Conservation (phyloP, 1,140 invertebrate genomes). For the Polypedilum vanderplanki region DNA sequence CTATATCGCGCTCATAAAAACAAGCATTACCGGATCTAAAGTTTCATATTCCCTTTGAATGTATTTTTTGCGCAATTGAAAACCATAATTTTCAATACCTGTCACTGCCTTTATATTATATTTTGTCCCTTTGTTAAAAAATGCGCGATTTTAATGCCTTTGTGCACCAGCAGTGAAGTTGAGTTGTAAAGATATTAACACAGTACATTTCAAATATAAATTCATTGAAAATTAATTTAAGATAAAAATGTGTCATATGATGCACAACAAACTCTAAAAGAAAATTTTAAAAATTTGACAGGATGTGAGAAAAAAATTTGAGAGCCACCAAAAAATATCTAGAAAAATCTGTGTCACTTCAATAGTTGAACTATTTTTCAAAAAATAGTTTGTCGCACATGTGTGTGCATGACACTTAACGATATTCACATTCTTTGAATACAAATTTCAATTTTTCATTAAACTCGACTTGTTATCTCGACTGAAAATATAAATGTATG, state of each 20-base stretch:
- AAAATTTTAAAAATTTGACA: neutral
- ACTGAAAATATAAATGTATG: neutral
- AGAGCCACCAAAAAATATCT: no score
- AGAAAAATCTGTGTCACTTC: no score
- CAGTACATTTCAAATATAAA: neutral
- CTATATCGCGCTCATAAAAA: neutral
- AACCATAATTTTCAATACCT: slow-evolving; percentile 29
- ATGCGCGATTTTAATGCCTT: slow-evolving; percentile 14
- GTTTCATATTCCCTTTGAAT: slow-evolving; percentile 2
- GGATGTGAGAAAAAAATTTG: neutral
- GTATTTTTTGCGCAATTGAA: slow-evolving; percentile 24
- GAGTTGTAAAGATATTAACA: neutral
- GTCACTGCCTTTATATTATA: neutral
- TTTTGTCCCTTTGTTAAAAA: neutral
- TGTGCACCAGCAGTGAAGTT: neutral
- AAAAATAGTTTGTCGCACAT: no score
- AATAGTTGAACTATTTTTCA: no score
- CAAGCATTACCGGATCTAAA: slow-evolving; percentile 23
- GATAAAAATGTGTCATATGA: slow-evolving; percentile 18
- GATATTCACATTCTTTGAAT: no score
- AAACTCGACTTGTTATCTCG: slow-evolving; percentile 3
- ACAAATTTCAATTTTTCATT: neutral
- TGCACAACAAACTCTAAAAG: neutral
- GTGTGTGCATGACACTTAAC: no score
- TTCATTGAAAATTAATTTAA: neutral